Percentiles rank a stretch among this genome's conserved stretches.
phyloP scores from a whole-genome alignment of 2,888 invertebrate genomes.

The Thymelicus acteon region DNA sequence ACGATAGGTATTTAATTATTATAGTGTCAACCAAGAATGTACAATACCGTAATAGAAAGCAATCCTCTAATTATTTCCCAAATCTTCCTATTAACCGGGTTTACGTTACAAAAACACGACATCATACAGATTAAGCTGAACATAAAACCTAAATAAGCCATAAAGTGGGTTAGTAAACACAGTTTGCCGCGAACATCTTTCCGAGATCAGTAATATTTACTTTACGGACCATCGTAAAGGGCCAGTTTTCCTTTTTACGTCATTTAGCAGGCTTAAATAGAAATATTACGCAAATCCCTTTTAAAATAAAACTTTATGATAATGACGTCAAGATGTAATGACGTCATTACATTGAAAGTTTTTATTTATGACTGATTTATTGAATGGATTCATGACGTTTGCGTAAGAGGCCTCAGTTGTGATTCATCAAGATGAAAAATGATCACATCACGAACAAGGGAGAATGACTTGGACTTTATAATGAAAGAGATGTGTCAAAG shows the following conservation, averaged over 20 bases:
- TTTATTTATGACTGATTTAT: neutral
- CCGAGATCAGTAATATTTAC: constrained; percentile 65
- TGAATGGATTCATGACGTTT: too few species aligned
- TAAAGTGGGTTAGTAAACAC: constrained; percentile 69
- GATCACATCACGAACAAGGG: too few species aligned
- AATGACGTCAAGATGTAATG: neutral
- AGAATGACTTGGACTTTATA: too few species aligned
- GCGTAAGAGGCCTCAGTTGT: too few species aligned
- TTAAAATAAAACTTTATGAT: constrained; percentile 9
- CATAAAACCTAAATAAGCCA: constrained; percentile 63
- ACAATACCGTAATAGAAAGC: neutral
- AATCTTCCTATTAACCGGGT: constrained; percentile 20
- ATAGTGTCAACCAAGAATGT: neutral
- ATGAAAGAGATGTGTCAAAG: too few species aligned
- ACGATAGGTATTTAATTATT: too few species aligned
- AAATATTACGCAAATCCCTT: constrained; percentile 9
- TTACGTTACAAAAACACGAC: constrained; percentile 31
- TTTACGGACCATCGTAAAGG: constrained; percentile 68
- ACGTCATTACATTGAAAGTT: neutral
- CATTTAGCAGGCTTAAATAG: constrained; percentile 9
- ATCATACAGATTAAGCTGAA: constrained; percentile 52
- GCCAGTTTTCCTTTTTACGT: constrained; percentile 45
- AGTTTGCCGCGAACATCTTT: constrained; percentile 61
- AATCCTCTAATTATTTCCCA: constrained; percentile 21
- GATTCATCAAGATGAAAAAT: too few species aligned